Percentiles rank a stretch among this genome's conserved stretches.
Evolutionary conservation across 2,113 vertebrate genomes (phyloP).

Genomic region (Brachirus orientalis): DNA sequence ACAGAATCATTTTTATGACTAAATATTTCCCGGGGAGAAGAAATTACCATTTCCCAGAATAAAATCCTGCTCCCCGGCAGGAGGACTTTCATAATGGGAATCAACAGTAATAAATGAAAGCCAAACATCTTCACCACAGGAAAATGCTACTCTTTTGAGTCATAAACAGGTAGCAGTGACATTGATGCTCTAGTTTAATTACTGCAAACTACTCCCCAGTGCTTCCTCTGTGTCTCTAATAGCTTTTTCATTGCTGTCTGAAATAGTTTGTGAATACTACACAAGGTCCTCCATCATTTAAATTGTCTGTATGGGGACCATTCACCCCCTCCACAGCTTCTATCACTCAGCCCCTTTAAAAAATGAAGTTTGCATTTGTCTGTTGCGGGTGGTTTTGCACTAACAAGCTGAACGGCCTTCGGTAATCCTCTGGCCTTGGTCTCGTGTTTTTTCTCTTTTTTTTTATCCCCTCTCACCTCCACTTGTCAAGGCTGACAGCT

Average conservation of each 20-base stretch:
- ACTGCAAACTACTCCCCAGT: constrained; percentile 70
- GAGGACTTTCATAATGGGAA: constrained; percentile 48
- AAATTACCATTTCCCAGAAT: constrained; percentile 37
- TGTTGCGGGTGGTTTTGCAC: constrained; percentile 56
- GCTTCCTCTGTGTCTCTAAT: constrained; percentile 72
- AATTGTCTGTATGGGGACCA: constrained; percentile 67
- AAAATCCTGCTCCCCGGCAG: constrained; percentile 22
- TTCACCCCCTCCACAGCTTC: constrained; percentile 40
- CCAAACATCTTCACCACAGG: constrained; percentile 38
- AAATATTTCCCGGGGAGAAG: constrained; percentile 37
- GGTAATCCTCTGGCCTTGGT: constrained; percentile 60
- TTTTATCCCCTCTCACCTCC: constrained; percentile 30
- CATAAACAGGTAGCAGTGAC: constrained; percentile 71
- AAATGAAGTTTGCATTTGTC: constrained; percentile 60
- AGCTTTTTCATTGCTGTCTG: constrained; percentile 62
- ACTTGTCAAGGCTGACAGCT: constrained; percentile 72
- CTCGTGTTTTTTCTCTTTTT: constrained; percentile 49
- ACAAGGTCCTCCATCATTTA: constrained; percentile 65
- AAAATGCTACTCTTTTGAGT: constrained; percentile 56
- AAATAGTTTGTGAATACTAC: constrained; percentile 67
- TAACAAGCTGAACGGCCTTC: constrained; percentile 77
- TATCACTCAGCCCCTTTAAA: constrained; percentile 51
- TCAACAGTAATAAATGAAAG: constrained; percentile 63
- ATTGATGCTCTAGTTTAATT: constrained; percentile 76
- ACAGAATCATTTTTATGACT: constrained; percentile 12